Evolutionary conservation across 2,888 invertebrate genomes (phyloP).

Genomic region (Smittia aterrima): DNA sequence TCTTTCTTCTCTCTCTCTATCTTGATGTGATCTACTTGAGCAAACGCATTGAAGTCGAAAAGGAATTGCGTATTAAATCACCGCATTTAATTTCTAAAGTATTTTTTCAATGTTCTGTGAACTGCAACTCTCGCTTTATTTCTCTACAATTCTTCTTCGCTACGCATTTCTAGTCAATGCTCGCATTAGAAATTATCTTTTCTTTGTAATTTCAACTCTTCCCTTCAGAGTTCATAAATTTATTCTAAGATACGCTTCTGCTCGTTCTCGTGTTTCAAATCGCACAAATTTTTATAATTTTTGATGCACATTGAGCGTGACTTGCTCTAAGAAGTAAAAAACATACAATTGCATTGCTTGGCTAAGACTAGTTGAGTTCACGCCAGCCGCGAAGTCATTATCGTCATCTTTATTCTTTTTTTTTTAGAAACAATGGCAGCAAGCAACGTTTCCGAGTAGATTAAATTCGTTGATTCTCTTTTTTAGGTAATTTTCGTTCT

Average conservation of each 20-base stretch:
- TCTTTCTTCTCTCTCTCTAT: no score
- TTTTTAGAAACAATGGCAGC: constrained; percentile 4
- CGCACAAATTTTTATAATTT: neutral
- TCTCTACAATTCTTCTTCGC: neutral
- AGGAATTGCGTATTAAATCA: constrained; percentile 32
- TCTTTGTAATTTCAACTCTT: neutral
- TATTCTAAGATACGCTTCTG: neutral
- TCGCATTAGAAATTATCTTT: constrained; percentile 15
- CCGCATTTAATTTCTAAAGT: neutral
- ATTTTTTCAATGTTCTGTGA: neutral
- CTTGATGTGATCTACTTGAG: constrained; percentile 7
- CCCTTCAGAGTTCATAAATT: neutral
- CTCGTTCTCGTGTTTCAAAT: neutral
- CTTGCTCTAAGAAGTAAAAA: neutral
- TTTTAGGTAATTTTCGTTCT: constrained; percentile 29
- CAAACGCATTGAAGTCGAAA: neutral
- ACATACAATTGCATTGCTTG: neutral
- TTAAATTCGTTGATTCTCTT: constrained; percentile 1
- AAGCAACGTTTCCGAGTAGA: neutral
- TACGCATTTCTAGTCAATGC: constrained; percentile 16
- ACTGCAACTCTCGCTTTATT: constrained; percentile 23
- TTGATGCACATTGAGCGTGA: neutral
- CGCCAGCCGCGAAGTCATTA: constrained; percentile 9
- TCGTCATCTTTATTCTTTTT: neutral
- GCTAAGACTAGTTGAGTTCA: neutral